A percentile compares a stretch with the other conserved stretches of the same genome.
These are phyloP conservation scores for Dicerorhinus sumatrensis DNA, from an alignment of 2,113 vertebrate species.

Conservation along the genomic window DNA sequence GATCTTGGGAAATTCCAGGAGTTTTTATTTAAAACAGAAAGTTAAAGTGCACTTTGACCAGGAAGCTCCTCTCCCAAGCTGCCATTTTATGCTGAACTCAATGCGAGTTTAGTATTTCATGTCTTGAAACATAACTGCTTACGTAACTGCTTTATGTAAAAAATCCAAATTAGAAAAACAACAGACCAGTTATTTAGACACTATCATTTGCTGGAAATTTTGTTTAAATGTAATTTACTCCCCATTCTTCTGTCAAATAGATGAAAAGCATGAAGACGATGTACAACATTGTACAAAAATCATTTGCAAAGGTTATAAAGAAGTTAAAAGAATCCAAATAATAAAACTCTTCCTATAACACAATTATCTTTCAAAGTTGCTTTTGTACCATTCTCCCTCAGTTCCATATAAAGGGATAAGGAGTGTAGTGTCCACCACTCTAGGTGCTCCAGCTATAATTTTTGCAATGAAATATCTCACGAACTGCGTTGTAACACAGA, in stretches of 20 bases:
- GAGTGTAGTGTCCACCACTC: slow-evolving; percentile 64
- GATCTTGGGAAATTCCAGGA: not conserved
- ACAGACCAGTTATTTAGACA: slow-evolving; percentile 38
- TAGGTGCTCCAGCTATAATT: slow-evolving; percentile 84
- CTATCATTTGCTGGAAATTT: slow-evolving; percentile 3
- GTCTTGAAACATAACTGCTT: not conserved
- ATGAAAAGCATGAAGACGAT: not conserved
- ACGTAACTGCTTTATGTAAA: slow-evolving; percentile 37
- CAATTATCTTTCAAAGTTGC: slow-evolving; percentile 77
- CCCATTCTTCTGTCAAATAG: slow-evolving; percentile 11
- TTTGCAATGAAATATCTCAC: slow-evolving; percentile 86
- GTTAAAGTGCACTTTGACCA: not conserved
- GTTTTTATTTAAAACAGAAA: slow-evolving; percentile 50
- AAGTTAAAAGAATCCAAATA: slow-evolving; percentile 70
- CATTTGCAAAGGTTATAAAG: not conserved
- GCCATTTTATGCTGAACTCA: not conserved
- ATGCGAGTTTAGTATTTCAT: not conserved
- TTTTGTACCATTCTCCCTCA: slow-evolving; percentile 76
- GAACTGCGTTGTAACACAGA: slow-evolving; percentile 84
- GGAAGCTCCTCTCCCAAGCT: not conserved
- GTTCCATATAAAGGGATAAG: slow-evolving; percentile 69
- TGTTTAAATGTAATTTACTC: slow-evolving; percentile 56
- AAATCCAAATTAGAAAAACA: not conserved
- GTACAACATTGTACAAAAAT: not conserved
- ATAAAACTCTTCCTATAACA: slow-evolving; percentile 51